A percentile compares a stretch with the other conserved stretches of the same genome.
Conservation (phyloP, 2,888 invertebrate species). For the Caenorhabditis imperialis region DNA sequence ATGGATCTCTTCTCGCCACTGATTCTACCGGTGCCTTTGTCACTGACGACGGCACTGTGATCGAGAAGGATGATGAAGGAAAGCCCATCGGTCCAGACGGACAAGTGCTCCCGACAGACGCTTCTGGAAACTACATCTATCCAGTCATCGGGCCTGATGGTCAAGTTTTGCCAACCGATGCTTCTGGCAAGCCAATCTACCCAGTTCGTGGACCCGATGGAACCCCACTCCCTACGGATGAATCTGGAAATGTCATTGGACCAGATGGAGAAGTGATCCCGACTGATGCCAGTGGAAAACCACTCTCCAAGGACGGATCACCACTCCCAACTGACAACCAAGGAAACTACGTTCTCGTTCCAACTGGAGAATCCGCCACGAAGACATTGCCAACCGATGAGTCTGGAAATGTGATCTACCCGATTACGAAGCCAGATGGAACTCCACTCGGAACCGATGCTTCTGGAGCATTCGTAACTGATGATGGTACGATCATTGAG, state of each 20-base stretch:
- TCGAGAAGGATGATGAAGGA: constrained; percentile 52
- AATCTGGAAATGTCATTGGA: constrained; percentile 44
- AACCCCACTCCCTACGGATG: constrained; percentile 35
- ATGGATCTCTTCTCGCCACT: constrained; percentile 55
- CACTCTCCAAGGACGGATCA: constrained; percentile 47
- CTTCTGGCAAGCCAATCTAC: constrained; percentile 43
- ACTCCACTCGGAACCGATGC: constrained; percentile 50
- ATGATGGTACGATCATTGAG: constrained; percentile 47
- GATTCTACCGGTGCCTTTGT: constrained; percentile 51
- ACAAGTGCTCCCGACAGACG: constrained; percentile 51
- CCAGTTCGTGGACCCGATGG: constrained; percentile 18
- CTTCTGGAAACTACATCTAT: constrained; percentile 59
- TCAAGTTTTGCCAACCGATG: constrained; percentile 52
- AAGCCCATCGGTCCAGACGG: constrained; percentile 58
- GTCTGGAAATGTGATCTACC: constrained; percentile 42
- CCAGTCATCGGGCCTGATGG: constrained; percentile 57
- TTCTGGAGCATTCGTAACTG: constrained; percentile 27
- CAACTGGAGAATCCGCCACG: constrained; percentile 10
- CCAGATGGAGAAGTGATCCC: constrained; percentile 50
- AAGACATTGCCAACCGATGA: constrained; percentile 51
- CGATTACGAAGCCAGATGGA: constrained; percentile 49
- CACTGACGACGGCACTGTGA: constrained; percentile 20
- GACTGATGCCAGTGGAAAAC: constrained; percentile 42
- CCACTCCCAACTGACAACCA: constrained; percentile 39
- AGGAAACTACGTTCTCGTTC: constrained; percentile 42